phyloP scores from a whole-genome alignment of 2,888 invertebrate genomes.

The Opisthograptis luteolata region DNA sequence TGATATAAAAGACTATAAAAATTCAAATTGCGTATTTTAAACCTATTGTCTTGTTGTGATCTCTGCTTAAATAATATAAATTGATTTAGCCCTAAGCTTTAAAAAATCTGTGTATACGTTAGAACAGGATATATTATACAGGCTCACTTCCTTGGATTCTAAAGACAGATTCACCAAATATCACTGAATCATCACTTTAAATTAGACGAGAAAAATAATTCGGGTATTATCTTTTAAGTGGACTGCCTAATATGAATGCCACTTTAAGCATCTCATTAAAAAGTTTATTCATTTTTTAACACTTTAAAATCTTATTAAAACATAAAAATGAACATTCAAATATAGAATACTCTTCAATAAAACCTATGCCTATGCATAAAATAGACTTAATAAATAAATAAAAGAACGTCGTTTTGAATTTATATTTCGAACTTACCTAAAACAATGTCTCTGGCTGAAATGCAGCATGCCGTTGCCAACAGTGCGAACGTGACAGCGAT shows the following conservation, averaged over 20 bases:
- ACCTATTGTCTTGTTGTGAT: conserved; percentile 44
- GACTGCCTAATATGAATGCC: background rate
- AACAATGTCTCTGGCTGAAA: conserved; percentile 71
- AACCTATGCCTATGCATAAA: too few species aligned
- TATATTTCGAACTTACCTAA: conserved; percentile 60
- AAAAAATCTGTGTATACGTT: conserved; percentile 1
- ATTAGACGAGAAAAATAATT: conserved; percentile 12
- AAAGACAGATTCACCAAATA: conserved; percentile 11
- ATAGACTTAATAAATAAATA: background rate
- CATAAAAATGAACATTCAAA: too few species aligned
- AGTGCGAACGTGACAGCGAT: conserved; percentile 62
- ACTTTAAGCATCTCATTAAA: conserved; percentile 3
- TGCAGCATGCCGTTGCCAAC: conserved; percentile 59
- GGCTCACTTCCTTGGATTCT: conserved; percentile 14
- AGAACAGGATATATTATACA: conserved; percentile 23
- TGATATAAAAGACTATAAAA: conserved; percentile 43
- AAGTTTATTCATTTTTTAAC: too few species aligned
- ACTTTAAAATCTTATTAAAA: too few species aligned
- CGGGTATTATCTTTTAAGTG: background rate
- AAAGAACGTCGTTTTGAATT: background rate
- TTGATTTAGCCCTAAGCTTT: conserved; percentile 6
- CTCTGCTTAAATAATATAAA: conserved; percentile 5
- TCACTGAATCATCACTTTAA: conserved; percentile 18
- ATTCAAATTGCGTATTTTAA: conserved; percentile 40
- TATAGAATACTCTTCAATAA: too few species aligned